Evolutionary conservation across 2,797 vertebrate species (phyloP), one percentile per base, ranked within the genome.

Genomic region (Champsocephalus esox): DNA sequence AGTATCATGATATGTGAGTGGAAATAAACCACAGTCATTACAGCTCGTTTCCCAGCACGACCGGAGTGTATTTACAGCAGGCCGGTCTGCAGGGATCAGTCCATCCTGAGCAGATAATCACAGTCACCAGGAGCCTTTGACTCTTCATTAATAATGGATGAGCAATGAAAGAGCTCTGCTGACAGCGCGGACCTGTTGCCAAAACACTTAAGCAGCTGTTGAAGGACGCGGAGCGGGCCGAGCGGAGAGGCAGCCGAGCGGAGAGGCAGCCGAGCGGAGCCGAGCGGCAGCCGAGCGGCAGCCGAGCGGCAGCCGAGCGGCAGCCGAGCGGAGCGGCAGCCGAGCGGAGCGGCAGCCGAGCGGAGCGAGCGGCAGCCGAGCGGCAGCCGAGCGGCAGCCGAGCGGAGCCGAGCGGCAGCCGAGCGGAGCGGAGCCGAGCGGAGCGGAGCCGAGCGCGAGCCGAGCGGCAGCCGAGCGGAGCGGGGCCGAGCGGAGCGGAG

Each of bases 111-210:
- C 70, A 86, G 83, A 87, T 90, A 83, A 92, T 90, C 85, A 77
- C 82, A 79, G 74, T 73, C 87, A 84, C 89, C 84, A 88, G 78
- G 46, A 80, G 73, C 82, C 84, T 87, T 69, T 87, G 75, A 82
- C 86, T 81, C 75, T 14, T 66, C 73, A 82, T 91, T 87, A 86
- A 89, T 89, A 91, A 90, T 89, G 73, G 13, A 92, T 87, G 80
- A 77, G 51, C 66, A 9, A 38, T 63, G 58, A 83, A 75, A 75
- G 82, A 69, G 62, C 79, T 66, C 68, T 82, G 89, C 87, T 91
- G 87, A 87, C 77, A 58, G 60, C 2, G 56, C 65, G 3, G 66
- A 87, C 76, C 83, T 80, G 66, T 77, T 88, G 86, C 81, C 86
- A 84, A 70, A 84, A 69, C 80, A 79, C 81, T 87, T 80, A 71